Conservation (phyloP, 2,113 vertebrate species). For the Microtus pennsylvanicus region DNA sequence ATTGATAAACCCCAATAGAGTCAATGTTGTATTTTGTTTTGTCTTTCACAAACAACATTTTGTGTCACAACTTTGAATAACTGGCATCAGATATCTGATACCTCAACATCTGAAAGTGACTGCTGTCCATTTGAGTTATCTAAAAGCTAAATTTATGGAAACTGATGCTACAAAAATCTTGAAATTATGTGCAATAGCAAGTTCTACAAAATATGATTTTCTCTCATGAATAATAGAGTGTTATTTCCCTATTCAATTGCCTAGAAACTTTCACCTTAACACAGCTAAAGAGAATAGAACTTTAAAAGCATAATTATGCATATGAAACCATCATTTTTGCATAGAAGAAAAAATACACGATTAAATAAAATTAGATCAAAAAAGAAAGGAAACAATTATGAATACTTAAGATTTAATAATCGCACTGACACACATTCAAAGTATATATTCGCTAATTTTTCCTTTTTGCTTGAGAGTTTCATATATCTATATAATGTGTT, state of each 20-base stretch:
- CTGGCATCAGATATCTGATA: neutral
- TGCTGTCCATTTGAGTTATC: neutral
- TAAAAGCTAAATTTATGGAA: neutral
- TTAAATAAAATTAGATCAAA: neutral
- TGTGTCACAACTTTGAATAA: neutral
- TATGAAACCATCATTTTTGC: neutral
- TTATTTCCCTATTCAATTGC: conserved; percentile 31
- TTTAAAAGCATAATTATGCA: neutral
- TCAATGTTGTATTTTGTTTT: neutral
- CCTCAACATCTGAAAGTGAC: neutral
- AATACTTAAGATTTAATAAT: neutral
- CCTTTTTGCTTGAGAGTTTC: neutral
- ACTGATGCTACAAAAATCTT: neutral
- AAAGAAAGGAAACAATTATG: neutral
- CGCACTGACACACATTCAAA: neutral
- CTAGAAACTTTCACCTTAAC: neutral
- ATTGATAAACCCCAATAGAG: neutral
- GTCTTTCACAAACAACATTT: neutral
- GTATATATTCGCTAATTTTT: neutral
- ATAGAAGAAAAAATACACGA: neutral
- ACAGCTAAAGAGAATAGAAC: neutral
- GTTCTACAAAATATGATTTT: neutral
- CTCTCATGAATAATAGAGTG: conserved; percentile 4
- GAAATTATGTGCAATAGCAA: conserved; percentile 33
- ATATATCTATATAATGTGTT: neutral